A percentile compares a stretch with the other conserved stretches of the same genome.
phyloP scores from a whole-genome alignment of 2,888 invertebrate species.

The Eurytoma adleriae region DNA sequence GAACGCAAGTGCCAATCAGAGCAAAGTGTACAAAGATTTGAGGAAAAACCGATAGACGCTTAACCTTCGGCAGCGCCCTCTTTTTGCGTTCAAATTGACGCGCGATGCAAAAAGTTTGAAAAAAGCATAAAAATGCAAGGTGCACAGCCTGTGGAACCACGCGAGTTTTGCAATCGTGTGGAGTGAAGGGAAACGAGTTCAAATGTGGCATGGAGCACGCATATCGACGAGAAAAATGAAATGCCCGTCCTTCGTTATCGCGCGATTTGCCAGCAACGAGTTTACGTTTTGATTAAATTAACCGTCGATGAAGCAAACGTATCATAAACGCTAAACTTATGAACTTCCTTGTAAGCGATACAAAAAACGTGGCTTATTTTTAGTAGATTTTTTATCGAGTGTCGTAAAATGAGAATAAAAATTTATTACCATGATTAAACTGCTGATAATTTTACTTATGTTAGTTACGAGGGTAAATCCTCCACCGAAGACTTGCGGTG shows the following conservation, averaged over 20 bases:
- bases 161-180: conserved; percentile 53
- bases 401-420: neutral
- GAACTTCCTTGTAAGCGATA: no score
- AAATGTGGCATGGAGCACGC: neutral
- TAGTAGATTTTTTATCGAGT: no score
- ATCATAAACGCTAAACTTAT: no score
- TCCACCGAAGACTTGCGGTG: conserved; percentile 82
- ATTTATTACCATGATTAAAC: conserved; percentile 80
- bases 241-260: conserved; percentile 6
- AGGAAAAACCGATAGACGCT: neutral
- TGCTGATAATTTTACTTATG: conserved; percentile 82
- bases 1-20: neutral
- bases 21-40: neutral
- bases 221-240: conserved; percentile 7
- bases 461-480: conserved; percentile 83
- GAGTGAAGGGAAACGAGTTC: conserved; percentile 58
- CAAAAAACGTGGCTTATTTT: no score
- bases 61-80: conserved; percentile 1
- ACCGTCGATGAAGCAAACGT: no score
- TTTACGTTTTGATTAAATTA: no score
- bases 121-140: conserved; percentile 30
- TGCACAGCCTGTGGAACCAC: conserved; percentile 22
- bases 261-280: neutral
- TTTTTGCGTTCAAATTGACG: conserved; percentile 1
- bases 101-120: neutral